phyloP scores from a whole-genome alignment of 2,113 vertebrate species.

The Picathartes gymnocephalus region DNA sequence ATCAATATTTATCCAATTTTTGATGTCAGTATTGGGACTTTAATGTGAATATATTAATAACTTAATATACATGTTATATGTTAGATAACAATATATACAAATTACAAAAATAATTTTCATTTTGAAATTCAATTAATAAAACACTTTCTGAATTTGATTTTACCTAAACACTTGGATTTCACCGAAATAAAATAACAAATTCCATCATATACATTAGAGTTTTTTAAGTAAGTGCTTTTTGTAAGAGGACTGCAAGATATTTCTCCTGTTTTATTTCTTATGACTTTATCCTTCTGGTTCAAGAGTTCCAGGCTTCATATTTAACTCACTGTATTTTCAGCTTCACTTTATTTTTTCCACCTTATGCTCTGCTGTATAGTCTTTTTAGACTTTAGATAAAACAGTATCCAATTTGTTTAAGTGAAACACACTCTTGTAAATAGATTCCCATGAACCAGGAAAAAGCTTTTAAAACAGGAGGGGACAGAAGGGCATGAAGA shows the following conservation, averaged over 20 bases:
- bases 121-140: background rate
- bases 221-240: background rate
- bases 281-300: background rate
- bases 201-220: background rate
- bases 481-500: fast-evolving
- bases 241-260: background rate
- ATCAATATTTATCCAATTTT: background rate
- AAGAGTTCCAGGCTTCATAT: background rate
- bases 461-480: background rate
- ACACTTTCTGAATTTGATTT: background rate
- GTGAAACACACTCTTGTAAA: background rate
- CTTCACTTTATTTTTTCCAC: background rate
- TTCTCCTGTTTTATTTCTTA: background rate
- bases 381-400: background rate
- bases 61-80: background rate
- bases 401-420: background rate
- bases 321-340: background rate
- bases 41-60: background rate
- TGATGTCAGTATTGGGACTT: background rate
- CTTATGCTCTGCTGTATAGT: background rate
- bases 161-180: background rate
- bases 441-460: background rate
- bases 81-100: too few species aligned
- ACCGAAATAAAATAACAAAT: background rate
- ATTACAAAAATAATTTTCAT: background rate